Conservation (phyloP, 2,113 vertebrate genomes). For the Larimichthys polyactis region DNA sequence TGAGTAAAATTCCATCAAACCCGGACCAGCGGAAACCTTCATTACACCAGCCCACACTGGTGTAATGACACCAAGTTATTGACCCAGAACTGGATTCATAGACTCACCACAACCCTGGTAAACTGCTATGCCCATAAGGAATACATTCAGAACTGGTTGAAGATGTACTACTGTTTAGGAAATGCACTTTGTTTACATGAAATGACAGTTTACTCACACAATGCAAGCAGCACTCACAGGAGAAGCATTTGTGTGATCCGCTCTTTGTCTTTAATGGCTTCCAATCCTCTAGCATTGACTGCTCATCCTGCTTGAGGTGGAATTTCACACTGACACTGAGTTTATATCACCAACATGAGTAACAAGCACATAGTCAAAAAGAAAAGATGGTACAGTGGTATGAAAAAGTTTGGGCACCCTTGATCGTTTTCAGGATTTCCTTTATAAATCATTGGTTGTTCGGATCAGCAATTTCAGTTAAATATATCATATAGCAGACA, state of each 20-base stretch:
- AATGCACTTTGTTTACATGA: constrained; percentile 3
- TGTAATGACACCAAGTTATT: background rate
- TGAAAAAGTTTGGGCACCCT: no score
- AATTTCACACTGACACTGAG: background rate
- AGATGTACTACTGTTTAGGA: background rate
- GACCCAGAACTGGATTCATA: background rate
- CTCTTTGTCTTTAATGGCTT: background rate
- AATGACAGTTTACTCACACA: background rate
- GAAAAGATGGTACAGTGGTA: background rate
- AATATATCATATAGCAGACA: no score
- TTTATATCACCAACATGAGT: background rate
- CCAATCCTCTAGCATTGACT: background rate
- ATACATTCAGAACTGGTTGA: background rate
- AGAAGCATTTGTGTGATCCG: background rate
- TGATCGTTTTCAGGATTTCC: no score
- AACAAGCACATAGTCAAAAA: background rate
- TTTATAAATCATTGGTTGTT: no score
- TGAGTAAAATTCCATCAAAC: background rate
- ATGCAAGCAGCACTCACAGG: background rate
- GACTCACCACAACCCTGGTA: background rate
- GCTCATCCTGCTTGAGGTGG: background rate
- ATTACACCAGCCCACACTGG: no score
- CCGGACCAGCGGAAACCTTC: no score
- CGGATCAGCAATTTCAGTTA: no score
- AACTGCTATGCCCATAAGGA: background rate